Base-by-base conservation (phyloP, 37 sponge, comb jelly and placozoan genomes). In the Chondrosia reniformis region DNA sequence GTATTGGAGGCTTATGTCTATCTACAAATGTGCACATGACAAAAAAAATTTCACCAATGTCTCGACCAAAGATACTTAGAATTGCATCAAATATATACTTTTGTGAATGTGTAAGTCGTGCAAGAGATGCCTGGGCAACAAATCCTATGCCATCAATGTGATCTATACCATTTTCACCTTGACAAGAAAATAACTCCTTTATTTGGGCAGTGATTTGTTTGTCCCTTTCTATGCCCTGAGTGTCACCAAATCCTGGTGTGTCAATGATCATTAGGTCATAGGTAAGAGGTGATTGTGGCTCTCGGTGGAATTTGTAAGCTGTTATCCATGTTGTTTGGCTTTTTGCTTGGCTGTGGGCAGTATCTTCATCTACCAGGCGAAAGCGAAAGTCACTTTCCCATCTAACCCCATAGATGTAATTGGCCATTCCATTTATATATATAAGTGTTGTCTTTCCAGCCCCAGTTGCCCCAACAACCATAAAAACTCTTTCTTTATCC, bases 21-120 rank as follows among this genome's bases (percentile, higher is more conserved):
- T 92, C 92, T 36, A 86, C 88, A 84, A 92, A 92, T 0, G 92
- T 92, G 27, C 49, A 65, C 92, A 92, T 92, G 17, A 92, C 37
- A 39, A 92, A 87, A 32, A 91, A 77, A 71, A 55, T 81, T 24
- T 44, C 34, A 0, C n/a, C 5, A 17, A 81, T 49, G 72, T 71
- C 74, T 49, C 54, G 27, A 2, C 81, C 81, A 71, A 81, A 81
- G 1, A 84, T 64, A 21, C 80, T 21, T 15, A 86, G 64, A 73
- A 91, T 80, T 8, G 84, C 64, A 28, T 86, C 81, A 63, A 77
- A 87, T 17, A 91, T 77, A 52, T 84, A 87, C 32, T 62, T 66
- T 46, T 91, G 88, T 10, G 78, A 67, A 0, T 63, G 76, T 21
- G 88, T 87, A 39, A 91, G 74, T 43, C 87, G 58, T 52, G 84